Conservation (phyloP, 2,888 invertebrate species). For the Phortica magna region DNA sequence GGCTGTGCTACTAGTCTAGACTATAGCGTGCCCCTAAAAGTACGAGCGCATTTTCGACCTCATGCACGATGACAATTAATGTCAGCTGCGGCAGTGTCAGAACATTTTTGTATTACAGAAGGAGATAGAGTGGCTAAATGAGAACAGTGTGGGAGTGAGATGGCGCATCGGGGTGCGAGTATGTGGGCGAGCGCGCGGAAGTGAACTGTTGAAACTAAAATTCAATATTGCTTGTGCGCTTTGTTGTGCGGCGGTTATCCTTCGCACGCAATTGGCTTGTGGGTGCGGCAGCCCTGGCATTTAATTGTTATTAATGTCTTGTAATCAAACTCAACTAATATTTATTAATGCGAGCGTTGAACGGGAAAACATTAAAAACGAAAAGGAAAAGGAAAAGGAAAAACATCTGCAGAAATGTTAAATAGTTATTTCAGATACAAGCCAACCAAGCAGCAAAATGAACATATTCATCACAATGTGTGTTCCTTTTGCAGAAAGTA, state of each 20-base stretch:
- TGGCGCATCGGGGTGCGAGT: too few species aligned
- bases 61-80: constrained; percentile 14
- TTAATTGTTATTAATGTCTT: constrained; percentile 70
- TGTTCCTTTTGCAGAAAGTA: neutral
- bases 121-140: too few species aligned
- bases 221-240: constrained; percentile 13
- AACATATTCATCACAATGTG: neutral
- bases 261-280: constrained; percentile 20
- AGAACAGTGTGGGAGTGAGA: too few species aligned
- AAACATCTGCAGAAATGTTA: neutral
- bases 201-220: constrained; percentile 5
- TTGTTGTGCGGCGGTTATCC: neutral
- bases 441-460: neutral
- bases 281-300: constrained; percentile 44
- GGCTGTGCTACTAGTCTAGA: constrained; percentile 4
- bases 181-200: neutral
- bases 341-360: constrained; percentile 54
- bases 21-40: constrained; percentile 14
- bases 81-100: neutral
- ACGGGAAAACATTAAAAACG: neutral
- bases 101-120: neutral
- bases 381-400: neutral
- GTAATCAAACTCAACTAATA: constrained; percentile 62
- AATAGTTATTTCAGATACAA: constrained; percentile 7
- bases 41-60: neutral